Evolutionary conservation across 2,797 vertebrate species (phyloP).

Genomic region (Tamandua tetradactyla): DNA sequence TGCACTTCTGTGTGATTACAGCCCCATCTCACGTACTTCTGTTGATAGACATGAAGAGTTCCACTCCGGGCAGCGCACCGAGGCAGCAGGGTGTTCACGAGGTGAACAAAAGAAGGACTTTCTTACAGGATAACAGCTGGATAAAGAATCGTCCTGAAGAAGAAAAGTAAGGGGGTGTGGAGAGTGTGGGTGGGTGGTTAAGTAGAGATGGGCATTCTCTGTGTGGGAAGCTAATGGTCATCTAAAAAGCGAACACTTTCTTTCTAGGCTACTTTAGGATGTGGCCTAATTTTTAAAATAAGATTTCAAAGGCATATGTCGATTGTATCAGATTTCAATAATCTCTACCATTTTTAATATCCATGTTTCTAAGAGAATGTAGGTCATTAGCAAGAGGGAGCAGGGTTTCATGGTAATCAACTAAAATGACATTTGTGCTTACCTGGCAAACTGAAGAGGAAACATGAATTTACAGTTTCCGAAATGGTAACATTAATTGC

Average conservation of each 20-base stretch:
- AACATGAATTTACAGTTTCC: not conserved
- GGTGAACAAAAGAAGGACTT: slow-evolving; percentile 86
- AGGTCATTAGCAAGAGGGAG: not conserved
- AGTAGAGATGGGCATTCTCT: not conserved
- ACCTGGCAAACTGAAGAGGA: not conserved
- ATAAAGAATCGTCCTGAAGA: slow-evolving; percentile 90
- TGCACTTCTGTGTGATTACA: not conserved
- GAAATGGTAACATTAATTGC: not conserved
- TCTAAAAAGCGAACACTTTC: not conserved
- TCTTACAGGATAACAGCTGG: slow-evolving; percentile 95
- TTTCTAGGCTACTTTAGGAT: not conserved
- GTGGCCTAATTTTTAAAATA: slow-evolving; percentile 6
- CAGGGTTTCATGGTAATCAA: not conserved
- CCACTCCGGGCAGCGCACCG: slow-evolving; percentile 76
- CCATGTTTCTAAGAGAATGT: not conserved
- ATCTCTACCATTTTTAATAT: not conserved
- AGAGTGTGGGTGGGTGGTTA: not conserved
- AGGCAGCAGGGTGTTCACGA: slow-evolving; percentile 85
- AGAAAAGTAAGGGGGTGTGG: slow-evolving; percentile 86
- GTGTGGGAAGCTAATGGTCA: not conserved
- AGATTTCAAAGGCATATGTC: not conserved
- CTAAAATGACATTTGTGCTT: not conserved
- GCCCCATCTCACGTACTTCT: slow-evolving; percentile 59
- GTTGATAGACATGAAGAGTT: slow-evolving; percentile 80
- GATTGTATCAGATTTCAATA: not conserved